Evolutionary conservation across 2,113 vertebrate species (phyloP).

Genomic region (Entomyzon cyanotis): DNA sequence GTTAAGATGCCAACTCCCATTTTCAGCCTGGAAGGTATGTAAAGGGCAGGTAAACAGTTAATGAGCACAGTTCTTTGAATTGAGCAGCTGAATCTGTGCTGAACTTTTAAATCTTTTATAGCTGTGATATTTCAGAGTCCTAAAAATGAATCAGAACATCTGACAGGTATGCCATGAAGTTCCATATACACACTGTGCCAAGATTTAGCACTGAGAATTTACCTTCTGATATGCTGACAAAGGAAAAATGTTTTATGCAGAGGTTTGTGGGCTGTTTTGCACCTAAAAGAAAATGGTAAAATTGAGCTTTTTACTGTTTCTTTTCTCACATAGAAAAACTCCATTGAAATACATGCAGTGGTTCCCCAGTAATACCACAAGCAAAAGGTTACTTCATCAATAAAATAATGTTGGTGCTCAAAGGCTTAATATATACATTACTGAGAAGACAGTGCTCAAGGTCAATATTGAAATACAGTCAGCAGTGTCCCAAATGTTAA

Average conservation of each 20-base stretch:
- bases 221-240: conserved; percentile 58
- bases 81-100: neutral
- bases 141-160: conserved; percentile 25
- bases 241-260: conserved; percentile 51
- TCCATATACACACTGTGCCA: neutral
- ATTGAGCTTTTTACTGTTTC: conserved; percentile 2
- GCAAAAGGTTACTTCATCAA: conserved; percentile 51
- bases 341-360: neutral
- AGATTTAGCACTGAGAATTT: conserved; percentile 59
- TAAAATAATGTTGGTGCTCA: conserved; percentile 1
- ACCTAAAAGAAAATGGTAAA: conserved; percentile 17
- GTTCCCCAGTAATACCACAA: conserved; percentile 14
- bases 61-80: neutral
- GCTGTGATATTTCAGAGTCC: conserved; percentile 56
- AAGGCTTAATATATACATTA: conserved; percentile 24
- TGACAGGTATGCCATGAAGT: conserved; percentile 6
- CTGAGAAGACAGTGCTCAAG: neutral
- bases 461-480: conserved; percentile 49
- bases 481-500: conserved; percentile 29
- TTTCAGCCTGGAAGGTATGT: neutral
- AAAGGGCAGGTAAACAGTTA: conserved; percentile 57
- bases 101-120: conserved; percentile 24
- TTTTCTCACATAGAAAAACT: conserved; percentile 32
- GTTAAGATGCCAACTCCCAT: neutral
- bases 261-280: conserved; percentile 16